phyloP scores from a whole-genome alignment of 2,113 vertebrate genomes.

The Malurus alboscapulatus region DNA sequence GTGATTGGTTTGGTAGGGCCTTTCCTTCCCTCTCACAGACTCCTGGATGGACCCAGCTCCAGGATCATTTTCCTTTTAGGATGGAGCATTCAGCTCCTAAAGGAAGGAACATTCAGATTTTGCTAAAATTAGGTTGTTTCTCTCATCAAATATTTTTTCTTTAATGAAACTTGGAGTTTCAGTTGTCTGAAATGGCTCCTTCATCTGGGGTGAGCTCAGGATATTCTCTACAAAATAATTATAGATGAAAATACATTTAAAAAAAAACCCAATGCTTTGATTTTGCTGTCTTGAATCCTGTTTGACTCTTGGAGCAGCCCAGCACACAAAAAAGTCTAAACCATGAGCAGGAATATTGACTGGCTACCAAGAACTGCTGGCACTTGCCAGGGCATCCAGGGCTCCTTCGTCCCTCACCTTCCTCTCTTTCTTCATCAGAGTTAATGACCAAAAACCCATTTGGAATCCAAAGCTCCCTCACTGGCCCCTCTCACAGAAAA shows the following conservation, averaged over 20 bases:
- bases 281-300: neutral
- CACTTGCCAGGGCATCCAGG: neutral
- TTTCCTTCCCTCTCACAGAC: neutral
- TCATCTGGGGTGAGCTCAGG: neutral
- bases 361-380: neutral
- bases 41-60: neutral
- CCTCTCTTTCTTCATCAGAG: neutral
- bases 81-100: too few relatives aligned
- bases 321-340: neutral
- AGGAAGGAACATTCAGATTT: neutral
- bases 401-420: neutral
- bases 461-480: neutral
- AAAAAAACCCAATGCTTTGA: neutral
- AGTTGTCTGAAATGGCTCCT: neutral
- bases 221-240: neutral
- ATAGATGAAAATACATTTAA: neutral
- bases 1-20: neutral
- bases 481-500: neutral
- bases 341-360: neutral
- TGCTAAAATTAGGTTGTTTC: neutral
- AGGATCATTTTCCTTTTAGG: neutral
- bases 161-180: neutral
- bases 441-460: neutral
- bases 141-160: neutral
- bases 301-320: neutral